These are phyloP conservation scores for Dynastes grantii DNA, from an alignment of 2,888 invertebrate species.

Conservation along the genomic window DNA sequence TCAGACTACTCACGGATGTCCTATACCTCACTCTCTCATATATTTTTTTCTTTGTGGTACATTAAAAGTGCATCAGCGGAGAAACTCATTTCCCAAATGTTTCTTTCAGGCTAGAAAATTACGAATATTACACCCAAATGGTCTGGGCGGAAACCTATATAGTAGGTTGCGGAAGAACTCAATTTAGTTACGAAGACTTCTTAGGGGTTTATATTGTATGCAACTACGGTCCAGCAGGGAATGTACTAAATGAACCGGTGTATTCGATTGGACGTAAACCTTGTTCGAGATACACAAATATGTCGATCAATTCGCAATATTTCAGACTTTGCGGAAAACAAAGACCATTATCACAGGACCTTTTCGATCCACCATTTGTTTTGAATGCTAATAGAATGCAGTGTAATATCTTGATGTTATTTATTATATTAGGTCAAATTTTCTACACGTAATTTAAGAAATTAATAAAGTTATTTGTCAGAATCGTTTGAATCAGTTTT, in stretches of 20 bases:
- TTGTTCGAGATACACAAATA: conserved; percentile 30
- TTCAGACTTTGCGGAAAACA: conserved; percentile 23
- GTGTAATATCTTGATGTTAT: not conserved
- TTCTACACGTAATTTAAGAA: not conserved
- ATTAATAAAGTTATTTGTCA: not conserved
- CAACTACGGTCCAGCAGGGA: conserved; percentile 42
- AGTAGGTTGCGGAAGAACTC: conserved; percentile 45
- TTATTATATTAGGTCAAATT: not conserved
- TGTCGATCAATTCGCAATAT: conserved; percentile 20
- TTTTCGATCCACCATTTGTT: not conserved
- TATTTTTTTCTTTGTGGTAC: not conserved
- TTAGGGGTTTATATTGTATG: conserved; percentile 38
- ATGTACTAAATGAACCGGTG: not conserved
- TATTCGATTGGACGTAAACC: conserved; percentile 16
- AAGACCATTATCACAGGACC: conserved; percentile 6
- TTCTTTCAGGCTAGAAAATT: conserved; percentile 21
- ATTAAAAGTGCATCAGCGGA: not conserved
- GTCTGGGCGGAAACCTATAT: conserved; percentile 39
- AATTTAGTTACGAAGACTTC: conserved; percentile 14
- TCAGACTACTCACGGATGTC: not conserved
- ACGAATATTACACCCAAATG: conserved; percentile 46
- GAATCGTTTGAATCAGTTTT: no score
- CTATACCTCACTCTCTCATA: not conserved
- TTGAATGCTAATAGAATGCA: not conserved
- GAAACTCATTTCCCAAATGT: not conserved